A percentile compares a stretch with the other conserved stretches of the same genome.
phyloP scores from a whole-genome alignment of 2,797 vertebrate species.

The Sphaeramia orbicularis region DNA sequence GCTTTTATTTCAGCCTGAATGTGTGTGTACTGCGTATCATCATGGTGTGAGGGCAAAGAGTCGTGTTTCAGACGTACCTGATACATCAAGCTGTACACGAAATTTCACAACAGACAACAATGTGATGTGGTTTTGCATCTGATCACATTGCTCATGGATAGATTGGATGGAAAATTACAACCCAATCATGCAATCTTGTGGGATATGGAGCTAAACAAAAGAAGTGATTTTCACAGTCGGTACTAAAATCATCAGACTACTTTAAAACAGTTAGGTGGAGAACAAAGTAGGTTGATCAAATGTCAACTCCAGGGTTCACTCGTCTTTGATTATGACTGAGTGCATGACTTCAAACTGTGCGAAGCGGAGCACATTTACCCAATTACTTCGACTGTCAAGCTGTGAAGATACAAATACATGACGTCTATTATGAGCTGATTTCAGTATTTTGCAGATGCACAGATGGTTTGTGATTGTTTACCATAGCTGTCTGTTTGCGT shows the following conservation, averaged over 20 bases:
- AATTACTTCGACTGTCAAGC: slow-evolving; percentile 1
- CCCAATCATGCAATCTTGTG: background rate
- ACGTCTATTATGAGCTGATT: slow-evolving; percentile 2
- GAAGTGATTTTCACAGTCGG: slow-evolving; percentile 22
- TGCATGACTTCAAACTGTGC: background rate
- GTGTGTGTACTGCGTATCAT: background rate
- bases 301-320: slow-evolving; percentile 20
- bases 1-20: background rate
- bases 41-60: background rate
- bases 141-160: background rate
- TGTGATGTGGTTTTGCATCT: slow-evolving; percentile 1
- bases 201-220: slow-evolving; percentile 9
- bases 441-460: slow-evolving; percentile 7
- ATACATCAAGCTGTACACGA: background rate
- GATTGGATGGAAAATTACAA: slow-evolving; percentile 9
- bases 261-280: slow-evolving; percentile 9
- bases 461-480: slow-evolving; percentile 9
- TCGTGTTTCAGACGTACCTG: background rate
- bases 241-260: slow-evolving; percentile 2
- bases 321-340: slow-evolving; percentile 7
- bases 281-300: slow-evolving; percentile 48
- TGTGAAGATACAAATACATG: background rate
- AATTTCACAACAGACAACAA: background rate
- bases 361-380: background rate
- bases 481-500: background rate